Evolutionary conservation across 2,113 vertebrate species (phyloP).

Genomic region (Apodemus sylvaticus): DNA sequence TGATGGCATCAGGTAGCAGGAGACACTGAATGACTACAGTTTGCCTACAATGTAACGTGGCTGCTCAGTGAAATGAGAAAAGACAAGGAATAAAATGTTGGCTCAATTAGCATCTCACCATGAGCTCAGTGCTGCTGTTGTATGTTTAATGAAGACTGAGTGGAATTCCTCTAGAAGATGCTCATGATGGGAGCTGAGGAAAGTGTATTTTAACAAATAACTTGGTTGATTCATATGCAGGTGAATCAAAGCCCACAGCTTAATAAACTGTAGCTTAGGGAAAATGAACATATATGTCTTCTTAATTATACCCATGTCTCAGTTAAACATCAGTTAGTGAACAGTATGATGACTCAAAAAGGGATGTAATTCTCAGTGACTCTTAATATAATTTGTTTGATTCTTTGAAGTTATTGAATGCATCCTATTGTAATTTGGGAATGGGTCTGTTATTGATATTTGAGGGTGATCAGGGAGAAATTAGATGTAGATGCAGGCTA

Average conservation of each 20-base stretch:
- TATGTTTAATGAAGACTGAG: background rate
- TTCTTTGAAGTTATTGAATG: background rate
- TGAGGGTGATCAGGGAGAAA: background rate
- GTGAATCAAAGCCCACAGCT: background rate
- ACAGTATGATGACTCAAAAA: background rate
- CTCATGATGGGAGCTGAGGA: background rate
- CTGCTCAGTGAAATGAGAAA: background rate
- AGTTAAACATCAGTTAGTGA: background rate
- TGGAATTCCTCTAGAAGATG: background rate
- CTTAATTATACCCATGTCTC: background rate
- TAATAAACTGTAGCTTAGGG: background rate
- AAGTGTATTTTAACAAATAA: background rate
- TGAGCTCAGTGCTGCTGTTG: background rate
- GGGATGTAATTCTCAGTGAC: background rate
- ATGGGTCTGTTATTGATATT: background rate
- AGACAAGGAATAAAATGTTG: background rate
- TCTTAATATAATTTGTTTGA: background rate
- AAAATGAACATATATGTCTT: background rate
- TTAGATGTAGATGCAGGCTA: background rate
- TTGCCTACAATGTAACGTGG: no score
- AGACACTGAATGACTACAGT: background rate
- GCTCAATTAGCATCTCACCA: background rate
- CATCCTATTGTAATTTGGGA: background rate
- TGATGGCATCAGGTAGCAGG: background rate
- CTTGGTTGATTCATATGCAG: background rate